These are phyloP conservation scores for Plecturocebus donacophilus DNA, from an alignment of 2,113 vertebrate species.

Conservation along the genomic window DNA sequence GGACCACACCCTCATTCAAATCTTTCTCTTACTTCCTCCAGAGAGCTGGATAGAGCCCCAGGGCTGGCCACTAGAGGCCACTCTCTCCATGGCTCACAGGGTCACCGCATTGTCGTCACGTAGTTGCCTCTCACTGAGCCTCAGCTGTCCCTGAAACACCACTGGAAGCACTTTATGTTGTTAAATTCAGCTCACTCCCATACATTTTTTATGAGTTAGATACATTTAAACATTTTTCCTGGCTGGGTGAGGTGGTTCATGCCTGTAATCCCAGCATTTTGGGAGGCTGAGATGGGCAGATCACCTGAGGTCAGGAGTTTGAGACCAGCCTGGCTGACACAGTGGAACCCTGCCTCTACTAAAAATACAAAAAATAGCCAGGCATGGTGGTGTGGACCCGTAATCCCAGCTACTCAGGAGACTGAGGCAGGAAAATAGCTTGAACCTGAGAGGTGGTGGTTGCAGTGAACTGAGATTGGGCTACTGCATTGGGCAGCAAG, in stretches of 20 bases:
- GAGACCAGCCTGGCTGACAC: too few species aligned
- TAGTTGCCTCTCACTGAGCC: background rate
- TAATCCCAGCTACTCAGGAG: background rate
- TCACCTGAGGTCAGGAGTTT: too few species aligned
- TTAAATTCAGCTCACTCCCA: background rate
- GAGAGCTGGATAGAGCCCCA: background rate
- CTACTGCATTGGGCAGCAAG: too few species aligned
- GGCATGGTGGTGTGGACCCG: too few species aligned
- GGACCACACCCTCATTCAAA: background rate
- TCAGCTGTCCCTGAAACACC: background rate
- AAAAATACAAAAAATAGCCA: too few species aligned
- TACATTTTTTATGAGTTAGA: background rate
- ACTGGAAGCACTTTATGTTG: background rate
- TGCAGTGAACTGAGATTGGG: too few species aligned
- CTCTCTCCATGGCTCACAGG: background rate
- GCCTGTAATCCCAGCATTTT: background rate
- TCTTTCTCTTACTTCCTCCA: background rate
- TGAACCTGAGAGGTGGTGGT: background rate
- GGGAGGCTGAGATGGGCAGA: too few species aligned
- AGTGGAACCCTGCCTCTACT: too few species aligned
- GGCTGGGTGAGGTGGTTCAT: background rate
- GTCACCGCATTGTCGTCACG: background rate
- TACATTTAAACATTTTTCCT: background rate
- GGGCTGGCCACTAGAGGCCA: slow-evolving; percentile 38
- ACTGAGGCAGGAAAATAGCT: background rate